Base-by-base conservation (phyloP, 2,113 vertebrate genomes). In the Spheniscus mendiculus region DNA sequence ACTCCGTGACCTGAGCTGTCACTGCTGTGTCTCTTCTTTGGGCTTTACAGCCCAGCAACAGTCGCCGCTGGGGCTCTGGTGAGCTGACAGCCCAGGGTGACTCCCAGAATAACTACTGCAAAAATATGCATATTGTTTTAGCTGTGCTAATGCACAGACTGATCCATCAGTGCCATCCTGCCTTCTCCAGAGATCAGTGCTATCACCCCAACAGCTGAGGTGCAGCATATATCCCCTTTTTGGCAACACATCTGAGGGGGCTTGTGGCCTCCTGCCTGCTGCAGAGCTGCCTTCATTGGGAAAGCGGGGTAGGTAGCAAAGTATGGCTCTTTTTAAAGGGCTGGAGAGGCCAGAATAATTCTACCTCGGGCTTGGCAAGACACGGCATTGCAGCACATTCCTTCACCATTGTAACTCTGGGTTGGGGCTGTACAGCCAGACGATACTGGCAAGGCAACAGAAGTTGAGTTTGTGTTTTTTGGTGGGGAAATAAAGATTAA, bases 371-470 rank as follows among this genome's bases (percentile, higher is more conserved):
- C 84, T 94, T 96, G 96, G 93, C 86, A 50, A 82, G 87, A 55
- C 47, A 7, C 2, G 1, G 56, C 36, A 11, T 9, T 67, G 72
- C 91, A 93, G 91, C 94, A 87, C 91, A 97, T 96, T 97, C 93
- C 77, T 93, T n/a, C 70, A 6, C 1, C 73, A 4, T 25, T 61
- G 76, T 44, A 83, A 22, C 63, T 61, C 30, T 32, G 65, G 65
- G 90, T 15, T 93, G 94, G 67, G 78, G 53, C 80, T 50, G 32
- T 2, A 3, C 52, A 76, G 59, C 67, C 83, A 89, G 66, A 62
- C 0, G 1, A 13, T 40, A 2, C 83, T 97, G 96, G 95, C 86
- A 45, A 65, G 36, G 93, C 83, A 95, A 66, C 69, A 89, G 72
- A 34, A 91, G 53, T 0, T 22, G 71, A 79, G 59, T 56, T 85